These are phyloP conservation scores for Dinothrombium tinctorium DNA, from an alignment of 1,140 invertebrate species.

Conservation along the genomic window DNA sequence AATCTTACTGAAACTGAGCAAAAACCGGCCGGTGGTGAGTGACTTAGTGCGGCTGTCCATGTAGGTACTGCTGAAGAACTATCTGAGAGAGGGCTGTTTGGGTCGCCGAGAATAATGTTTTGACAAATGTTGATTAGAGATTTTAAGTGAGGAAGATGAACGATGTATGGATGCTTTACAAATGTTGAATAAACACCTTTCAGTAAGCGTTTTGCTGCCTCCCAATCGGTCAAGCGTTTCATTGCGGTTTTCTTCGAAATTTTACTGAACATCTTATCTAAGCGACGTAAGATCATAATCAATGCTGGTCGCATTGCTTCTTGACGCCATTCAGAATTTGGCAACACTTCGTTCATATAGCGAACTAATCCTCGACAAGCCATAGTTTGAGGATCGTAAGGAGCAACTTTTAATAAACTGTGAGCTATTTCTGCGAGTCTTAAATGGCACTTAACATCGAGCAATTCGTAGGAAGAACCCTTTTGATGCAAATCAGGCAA, in stretches of 20 bases:
- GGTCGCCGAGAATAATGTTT: slow-evolving; percentile 33
- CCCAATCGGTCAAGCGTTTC: slow-evolving; percentile 80
- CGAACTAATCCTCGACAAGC: slow-evolving; percentile 64
- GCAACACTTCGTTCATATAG: slow-evolving; percentile 83
- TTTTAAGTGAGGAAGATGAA: slow-evolving; percentile 89
- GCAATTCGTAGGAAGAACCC: slow-evolving; percentile 42
- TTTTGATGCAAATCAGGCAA: slow-evolving; percentile 24
- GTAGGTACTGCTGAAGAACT: slow-evolving; percentile 6
- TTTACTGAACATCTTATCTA: slow-evolving; percentile 93
- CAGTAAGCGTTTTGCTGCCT: slow-evolving; percentile 69
- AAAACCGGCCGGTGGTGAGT: slow-evolving; percentile 66
- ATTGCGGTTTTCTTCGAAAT: slow-evolving; percentile 86
- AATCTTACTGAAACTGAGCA: slow-evolving; percentile 83
- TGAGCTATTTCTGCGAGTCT: slow-evolving; percentile 87
- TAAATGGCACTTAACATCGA: slow-evolving; percentile 84
- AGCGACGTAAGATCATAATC: slow-evolving; percentile 62
- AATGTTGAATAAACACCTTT: slow-evolving; percentile 88
- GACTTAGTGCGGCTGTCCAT: slow-evolving; percentile 44
- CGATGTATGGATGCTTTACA: slow-evolving; percentile 72
- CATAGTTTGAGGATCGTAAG: slow-evolving; percentile 89
- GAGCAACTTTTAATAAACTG: slow-evolving; percentile 82
- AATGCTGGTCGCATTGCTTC: slow-evolving; percentile 75
- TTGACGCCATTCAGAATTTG: slow-evolving; percentile 86
- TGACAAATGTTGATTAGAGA: slow-evolving; percentile 35
- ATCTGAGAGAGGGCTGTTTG: not conserved